Percentiles rank a stretch among this genome's conserved stretches.
Evolutionary conservation across 2,888 invertebrate species (phyloP).

Genomic region (Priocnemis perturbator): DNA sequence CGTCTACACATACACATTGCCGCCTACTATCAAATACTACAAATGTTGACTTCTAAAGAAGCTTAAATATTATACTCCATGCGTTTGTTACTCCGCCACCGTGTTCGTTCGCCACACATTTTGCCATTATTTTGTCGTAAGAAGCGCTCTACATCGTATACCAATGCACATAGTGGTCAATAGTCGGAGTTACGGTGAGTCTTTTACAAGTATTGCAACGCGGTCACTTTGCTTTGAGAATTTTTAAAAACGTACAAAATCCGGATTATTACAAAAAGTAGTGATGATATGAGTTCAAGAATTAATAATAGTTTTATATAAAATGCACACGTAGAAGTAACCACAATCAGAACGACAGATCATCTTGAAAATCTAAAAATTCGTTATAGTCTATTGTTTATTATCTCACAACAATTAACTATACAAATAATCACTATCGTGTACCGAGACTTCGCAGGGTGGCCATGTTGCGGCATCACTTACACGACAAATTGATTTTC

Average conservation of each 20-base stretch:
- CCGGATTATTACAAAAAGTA: slow-evolving; percentile 47
- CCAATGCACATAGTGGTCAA: slow-evolving; percentile 4
- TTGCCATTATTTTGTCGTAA: no score
- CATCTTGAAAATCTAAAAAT: slow-evolving; percentile 38
- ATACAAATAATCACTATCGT: slow-evolving; percentile 33
- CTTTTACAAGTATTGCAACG: slow-evolving; percentile 13
- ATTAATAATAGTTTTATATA: slow-evolving; percentile 36
- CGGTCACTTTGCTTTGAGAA: slow-evolving; percentile 18
- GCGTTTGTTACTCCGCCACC: no score
- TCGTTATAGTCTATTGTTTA: slow-evolving; percentile 56
- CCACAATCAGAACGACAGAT: slow-evolving; percentile 53
- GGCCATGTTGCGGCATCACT: no score
- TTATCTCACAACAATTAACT: slow-evolving; percentile 53
- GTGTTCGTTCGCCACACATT: no score
- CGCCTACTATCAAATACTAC: no score
- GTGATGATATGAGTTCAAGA: slow-evolving; percentile 42
- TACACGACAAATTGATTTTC: no score
- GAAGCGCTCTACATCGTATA: slow-evolving; percentile 3
- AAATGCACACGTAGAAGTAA: slow-evolving; percentile 53
- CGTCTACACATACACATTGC: no score
- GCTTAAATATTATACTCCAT: no score
- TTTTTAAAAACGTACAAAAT: slow-evolving; percentile 56
- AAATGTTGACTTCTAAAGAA: no score
- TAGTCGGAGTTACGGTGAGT: slow-evolving; percentile 9
- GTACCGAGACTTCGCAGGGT: not conserved